Conservation (phyloP, 2,888 invertebrate genomes). For the Drosophila vallismaia region DNA sequence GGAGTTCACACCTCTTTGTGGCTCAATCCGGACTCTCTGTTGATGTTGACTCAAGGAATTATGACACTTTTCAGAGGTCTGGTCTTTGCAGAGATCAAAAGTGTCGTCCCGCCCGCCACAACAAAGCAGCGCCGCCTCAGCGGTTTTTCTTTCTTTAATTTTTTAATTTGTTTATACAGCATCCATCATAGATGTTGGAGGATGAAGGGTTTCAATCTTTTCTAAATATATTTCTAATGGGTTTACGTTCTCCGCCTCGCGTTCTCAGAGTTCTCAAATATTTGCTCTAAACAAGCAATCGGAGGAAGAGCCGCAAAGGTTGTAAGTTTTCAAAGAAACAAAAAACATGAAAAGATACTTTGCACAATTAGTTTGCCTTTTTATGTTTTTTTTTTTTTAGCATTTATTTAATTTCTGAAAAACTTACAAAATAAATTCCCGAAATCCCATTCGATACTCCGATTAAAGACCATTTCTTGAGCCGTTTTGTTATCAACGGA, state of each 20-base stretch:
- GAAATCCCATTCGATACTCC: too few species aligned
- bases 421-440: slow-evolving; percentile 4
- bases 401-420: neutral
- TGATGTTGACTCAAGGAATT: slow-evolving; percentile 72
- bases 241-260: slow-evolving; percentile 41
- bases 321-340: slow-evolving; percentile 26
- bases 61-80: slow-evolving; percentile 59
- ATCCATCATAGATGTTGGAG: slow-evolving; percentile 56
- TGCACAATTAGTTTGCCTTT: slow-evolving; percentile 15
- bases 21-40: slow-evolving; percentile 69
- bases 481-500: slow-evolving; percentile 29
- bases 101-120: slow-evolving; percentile 59
- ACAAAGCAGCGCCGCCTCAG: slow-evolving; percentile 65
- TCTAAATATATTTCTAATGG: slow-evolving; percentile 71
- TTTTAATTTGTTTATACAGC: slow-evolving; percentile 71
- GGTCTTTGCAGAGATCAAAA: slow-evolving; percentile 58
- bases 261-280: slow-evolving; percentile 56
- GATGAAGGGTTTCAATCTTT: slow-evolving; percentile 57
- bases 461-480: neutral
- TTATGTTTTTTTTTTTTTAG: neutral
- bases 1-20: slow-evolving; percentile 62
- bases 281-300: slow-evolving; percentile 48
- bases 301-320: slow-evolving; percentile 13
- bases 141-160: slow-evolving; percentile 57
- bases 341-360: slow-evolving; percentile 43